Base-by-base conservation (phyloP, 2,888 invertebrate species). In the Neuroscelio doddi region DNA sequence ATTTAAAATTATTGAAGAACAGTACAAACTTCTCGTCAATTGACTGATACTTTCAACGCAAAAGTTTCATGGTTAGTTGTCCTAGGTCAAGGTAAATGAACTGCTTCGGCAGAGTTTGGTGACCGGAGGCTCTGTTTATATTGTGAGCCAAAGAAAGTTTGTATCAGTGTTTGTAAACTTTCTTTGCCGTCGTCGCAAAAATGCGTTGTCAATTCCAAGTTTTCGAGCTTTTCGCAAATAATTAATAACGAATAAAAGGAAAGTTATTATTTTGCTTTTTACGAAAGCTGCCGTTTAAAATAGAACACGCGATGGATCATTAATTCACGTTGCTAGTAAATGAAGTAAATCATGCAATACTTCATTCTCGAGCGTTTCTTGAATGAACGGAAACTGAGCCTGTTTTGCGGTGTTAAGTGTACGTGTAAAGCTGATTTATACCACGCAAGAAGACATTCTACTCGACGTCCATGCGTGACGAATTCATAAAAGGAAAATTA, bases 401-500 rank as follows among this genome's bases (percentile, higher is more conserved):
- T 51, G 61, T 65, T 61, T 61, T 52, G 45, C 49, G 57, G 57
- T 53, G 53, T 16, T 32, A 32, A 30, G 45, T 56, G 53, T 57
- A 53, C 44, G 52, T 50, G 65, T 42, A 51, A 56, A 59, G 61
- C 61, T 57, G 49, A 65, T 65, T 65, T 61, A 57, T 65, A 55
- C 65, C 65, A 53, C 58, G 67, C 67, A 52, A 58, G 58, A 62
- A 62, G 66, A 62, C 52, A 63, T 64, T 65, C 59, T 55, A 46
- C 67, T 67, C 64, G 65, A 71, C 65, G 70, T 73, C 68, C 68
- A 69, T 69, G 66, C 69, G 68, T 72, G 71, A 71, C 72, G 72
- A 59, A 68, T 72, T 72, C 66, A 68, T 73, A 72, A 74, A 74
- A 71, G 72, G 69, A 55, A 74, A 74, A 74, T 76, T 74, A 74